phyloP scores from a whole-genome alignment of 1,140 invertebrate species.

The Melipona quadrifasciata region DNA sequence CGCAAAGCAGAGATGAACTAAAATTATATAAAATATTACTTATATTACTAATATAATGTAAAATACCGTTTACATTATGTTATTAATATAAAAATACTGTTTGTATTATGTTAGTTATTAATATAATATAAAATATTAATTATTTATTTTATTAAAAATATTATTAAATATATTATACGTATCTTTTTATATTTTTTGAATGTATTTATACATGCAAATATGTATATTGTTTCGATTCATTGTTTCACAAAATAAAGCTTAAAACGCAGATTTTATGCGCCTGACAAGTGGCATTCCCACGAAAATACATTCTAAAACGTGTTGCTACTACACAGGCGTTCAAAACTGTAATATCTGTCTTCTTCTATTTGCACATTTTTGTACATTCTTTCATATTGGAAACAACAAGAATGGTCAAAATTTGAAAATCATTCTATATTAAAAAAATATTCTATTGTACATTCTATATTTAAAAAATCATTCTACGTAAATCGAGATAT shows the following conservation, averaged over 20 bases:
- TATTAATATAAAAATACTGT: no score
- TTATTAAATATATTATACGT: no score
- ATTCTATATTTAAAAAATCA: no score
- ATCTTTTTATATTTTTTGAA: no score
- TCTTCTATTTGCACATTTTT: background rate
- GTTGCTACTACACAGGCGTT: background rate
- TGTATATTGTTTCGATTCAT: background rate
- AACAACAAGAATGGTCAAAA: background rate
- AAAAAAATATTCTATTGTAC: background rate
- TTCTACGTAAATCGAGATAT: no score
- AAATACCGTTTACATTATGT: no score
- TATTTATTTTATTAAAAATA: no score
- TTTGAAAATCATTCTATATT: background rate
- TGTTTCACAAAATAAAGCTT: background rate
- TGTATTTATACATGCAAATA: background rate
- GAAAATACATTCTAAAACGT: background rate
- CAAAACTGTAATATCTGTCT: background rate
- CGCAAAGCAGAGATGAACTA: no score
- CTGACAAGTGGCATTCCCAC: accelerated
- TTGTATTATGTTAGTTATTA: no score
- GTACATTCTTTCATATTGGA: background rate
- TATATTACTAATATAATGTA: background rate
- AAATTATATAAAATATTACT: background rate
- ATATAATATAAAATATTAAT: no score
- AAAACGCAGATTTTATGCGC: background rate